These are phyloP conservation scores for Aporophyla lueneburgensis DNA, from an alignment of 2,888 invertebrate species.

Conservation along the genomic window DNA sequence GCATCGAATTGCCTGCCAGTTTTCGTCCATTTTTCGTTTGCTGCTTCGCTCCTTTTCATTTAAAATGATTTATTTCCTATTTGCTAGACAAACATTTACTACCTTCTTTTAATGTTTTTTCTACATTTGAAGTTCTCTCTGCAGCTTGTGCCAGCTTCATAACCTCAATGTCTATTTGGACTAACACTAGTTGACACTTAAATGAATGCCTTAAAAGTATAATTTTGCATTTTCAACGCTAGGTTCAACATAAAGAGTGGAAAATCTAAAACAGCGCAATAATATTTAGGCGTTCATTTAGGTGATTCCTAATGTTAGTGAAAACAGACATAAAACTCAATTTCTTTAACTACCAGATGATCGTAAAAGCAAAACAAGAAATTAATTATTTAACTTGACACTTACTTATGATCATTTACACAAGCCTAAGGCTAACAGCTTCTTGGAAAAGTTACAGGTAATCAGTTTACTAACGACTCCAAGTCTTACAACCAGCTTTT, in stretches of 20 bases:
- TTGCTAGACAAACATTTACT: background rate
- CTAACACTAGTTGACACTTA: no score
- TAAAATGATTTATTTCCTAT: no score
- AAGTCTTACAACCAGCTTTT: slow-evolving; percentile 59
- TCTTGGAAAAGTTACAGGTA: slow-evolving; percentile 46
- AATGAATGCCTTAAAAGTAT: no score
- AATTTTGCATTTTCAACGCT: background rate
- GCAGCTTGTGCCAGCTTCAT: background rate
- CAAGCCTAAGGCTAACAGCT: slow-evolving; percentile 35
- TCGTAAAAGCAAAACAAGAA: slow-evolving; percentile 2
- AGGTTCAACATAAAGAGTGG: background rate
- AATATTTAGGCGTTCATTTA: background rate
- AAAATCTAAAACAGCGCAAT: background rate
- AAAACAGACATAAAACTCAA: background rate
- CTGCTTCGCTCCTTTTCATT: no score
- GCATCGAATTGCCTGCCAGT: no score
- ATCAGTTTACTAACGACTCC: slow-evolving; percentile 48
- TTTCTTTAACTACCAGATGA: background rate
- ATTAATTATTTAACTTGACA: slow-evolving; percentile 19
- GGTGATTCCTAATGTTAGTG: background rate
- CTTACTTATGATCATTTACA: slow-evolving; percentile 26
- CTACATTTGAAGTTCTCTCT: background rate
- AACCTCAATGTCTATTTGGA: background rate
- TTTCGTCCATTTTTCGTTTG: no score
- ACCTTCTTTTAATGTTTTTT: background rate